These are phyloP conservation scores for Tyto alba DNA, from an alignment of 2,113 vertebrate species.

Conservation along the genomic window DNA sequence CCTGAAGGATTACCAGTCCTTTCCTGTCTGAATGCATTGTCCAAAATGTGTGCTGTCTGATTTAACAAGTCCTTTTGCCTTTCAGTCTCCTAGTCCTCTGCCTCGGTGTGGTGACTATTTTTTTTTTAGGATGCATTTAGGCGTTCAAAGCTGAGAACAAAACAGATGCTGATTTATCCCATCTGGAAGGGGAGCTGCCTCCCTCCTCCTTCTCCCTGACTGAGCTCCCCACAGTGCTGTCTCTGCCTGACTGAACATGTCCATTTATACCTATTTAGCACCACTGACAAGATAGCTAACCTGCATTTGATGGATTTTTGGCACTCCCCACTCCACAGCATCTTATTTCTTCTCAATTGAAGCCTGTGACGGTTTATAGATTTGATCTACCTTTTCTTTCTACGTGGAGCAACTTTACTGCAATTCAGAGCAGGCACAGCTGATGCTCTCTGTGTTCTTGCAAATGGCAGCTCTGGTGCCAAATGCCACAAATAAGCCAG, in stretches of 20 bases:
- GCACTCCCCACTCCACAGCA: background rate
- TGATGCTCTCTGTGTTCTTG: background rate
- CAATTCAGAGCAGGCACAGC: background rate
- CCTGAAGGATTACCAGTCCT: background rate
- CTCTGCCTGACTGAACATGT: constrained; percentile 28
- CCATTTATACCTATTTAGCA: constrained; percentile 24
- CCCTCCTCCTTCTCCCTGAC: background rate
- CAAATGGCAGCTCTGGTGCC: background rate
- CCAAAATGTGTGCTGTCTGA: background rate
- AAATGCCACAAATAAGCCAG: background rate
- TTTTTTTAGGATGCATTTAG: background rate
- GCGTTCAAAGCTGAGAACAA: background rate
- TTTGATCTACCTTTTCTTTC: background rate
- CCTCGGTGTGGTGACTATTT: background rate
- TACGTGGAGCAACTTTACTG: background rate
- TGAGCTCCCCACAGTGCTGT: background rate
- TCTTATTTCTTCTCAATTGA: background rate
- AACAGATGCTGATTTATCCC: constrained; percentile 33
- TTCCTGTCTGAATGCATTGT: background rate
- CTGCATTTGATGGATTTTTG: background rate
- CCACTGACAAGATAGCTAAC: constrained; percentile 1
- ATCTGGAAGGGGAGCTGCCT: constrained; percentile 43
- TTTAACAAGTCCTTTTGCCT: background rate
- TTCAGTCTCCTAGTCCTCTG: background rate
- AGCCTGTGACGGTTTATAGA: background rate